A percentile compares a stretch with the other conserved stretches of the same genome.
Evolutionary conservation across 2,113 vertebrate genomes (phyloP).

Genomic region (Ariopsis seemanni): DNA sequence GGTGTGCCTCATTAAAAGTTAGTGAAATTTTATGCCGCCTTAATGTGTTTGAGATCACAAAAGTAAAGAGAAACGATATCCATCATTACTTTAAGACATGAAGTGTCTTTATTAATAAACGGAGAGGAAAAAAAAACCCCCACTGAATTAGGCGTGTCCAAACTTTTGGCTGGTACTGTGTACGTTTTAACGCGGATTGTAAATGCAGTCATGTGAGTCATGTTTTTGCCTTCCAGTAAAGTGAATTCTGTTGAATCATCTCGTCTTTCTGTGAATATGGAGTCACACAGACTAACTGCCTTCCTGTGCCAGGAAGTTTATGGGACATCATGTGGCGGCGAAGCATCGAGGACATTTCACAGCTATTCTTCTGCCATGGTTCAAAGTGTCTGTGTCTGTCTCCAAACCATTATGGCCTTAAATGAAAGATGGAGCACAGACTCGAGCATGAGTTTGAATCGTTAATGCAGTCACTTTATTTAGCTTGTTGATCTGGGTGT

Average conservation of each 20-base stretch:
- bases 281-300: conserved; percentile 24
- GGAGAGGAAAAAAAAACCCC: no score
- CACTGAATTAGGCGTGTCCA: no score
- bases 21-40: no score
- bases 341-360: not conserved
- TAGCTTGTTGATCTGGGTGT: not conserved
- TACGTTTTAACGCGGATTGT: not conserved
- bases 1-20: no score
- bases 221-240: not conserved
- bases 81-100: no score
- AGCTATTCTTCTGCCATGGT: not conserved
- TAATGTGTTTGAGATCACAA: no score
- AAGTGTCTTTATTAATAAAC: no score
- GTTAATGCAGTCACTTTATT: not conserved
- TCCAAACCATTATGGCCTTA: not conserved
- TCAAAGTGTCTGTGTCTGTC: not conserved
- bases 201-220: not conserved
- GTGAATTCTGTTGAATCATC: not conserved
- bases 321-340: conserved; percentile 14
- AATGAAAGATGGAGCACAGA: not conserved
- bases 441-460: no score
- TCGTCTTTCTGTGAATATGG: not conserved
- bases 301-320: conserved; percentile 50
- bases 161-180: no score
- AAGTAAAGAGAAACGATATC: no score